A percentile compares a stretch with the other conserved stretches of the same genome.
Evolutionary conservation across 2,797 vertebrate species (phyloP).

Genomic region (Parotocinclus haroldoi): DNA sequence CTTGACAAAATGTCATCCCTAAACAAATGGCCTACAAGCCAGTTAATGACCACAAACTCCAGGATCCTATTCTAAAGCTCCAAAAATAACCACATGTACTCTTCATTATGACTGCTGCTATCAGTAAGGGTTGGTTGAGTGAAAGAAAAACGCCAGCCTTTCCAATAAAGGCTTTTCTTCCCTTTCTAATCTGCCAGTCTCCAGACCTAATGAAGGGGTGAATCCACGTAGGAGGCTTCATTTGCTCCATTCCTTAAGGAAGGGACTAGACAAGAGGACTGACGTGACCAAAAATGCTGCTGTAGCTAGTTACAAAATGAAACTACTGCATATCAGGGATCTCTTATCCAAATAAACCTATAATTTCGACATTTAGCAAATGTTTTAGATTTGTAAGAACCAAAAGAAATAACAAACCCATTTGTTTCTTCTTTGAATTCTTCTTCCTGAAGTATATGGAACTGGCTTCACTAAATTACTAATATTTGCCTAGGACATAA

Average conservation of each 20-base stretch:
- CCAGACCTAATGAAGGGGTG: constrained; percentile 27
- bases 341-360: too few relatives aligned
- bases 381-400: too few relatives aligned
- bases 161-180: constrained; percentile 2
- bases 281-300: not conserved
- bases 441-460: too few relatives aligned
- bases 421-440: too few relatives aligned
- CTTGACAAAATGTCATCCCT: constrained; percentile 39
- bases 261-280: too few relatives aligned
- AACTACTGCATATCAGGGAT: too few relatives aligned
- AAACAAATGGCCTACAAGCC: constrained; percentile 30
- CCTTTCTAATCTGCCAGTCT: constrained; percentile 23
- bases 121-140: not conserved
- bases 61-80: constrained; percentile 1
- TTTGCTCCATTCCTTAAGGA: not conserved
- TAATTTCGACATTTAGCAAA: too few relatives aligned
- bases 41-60: constrained; percentile 38
- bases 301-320: too few relatives aligned
- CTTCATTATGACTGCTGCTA: constrained; percentile 12
- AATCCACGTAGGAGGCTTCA: constrained; percentile 21
- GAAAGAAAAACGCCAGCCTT: constrained; percentile 14
- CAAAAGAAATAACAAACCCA: too few relatives aligned
- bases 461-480: too few relatives aligned
- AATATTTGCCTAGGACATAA: too few relatives aligned
- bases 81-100: constrained; percentile 24